Evolutionary conservation across 1,140 invertebrate genomes (phyloP), one percentile per base, ranked within the genome.

Genomic region (Drosophila oshimai): DNA sequence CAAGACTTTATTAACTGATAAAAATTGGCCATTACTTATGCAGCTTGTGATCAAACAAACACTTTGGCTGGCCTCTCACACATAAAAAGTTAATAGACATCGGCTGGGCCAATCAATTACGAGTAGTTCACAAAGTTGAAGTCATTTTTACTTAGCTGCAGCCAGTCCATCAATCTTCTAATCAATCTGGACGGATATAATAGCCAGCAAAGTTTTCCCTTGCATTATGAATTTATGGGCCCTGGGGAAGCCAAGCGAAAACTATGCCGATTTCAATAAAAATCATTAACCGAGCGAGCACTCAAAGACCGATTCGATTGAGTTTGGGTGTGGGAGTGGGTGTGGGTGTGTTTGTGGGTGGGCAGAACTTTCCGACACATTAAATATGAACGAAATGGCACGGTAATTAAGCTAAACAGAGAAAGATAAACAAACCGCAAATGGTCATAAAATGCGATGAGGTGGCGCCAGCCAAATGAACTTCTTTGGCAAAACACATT

Each of bases 191-290:
- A 55, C 22, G 10, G 24, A 37, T 9, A 49, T 62, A 36, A 47
- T 41, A 33, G 49, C 24, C 24, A 50, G 29, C 15, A 60, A 81
- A 72, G 50, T 67, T 76, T 72, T 6, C 33, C 4, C 6, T 18
- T 54, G 44, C 34, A 70, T 77, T 80, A 84, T 60, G 55, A 60
- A 67, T 83, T 58, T 71, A 84, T 62, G 74, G 36, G 22, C 22
- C 29, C 12, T 31, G 41, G n/a, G 34, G 2, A 24, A 47, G 18
- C 39, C 37, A 46, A 36, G 50, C 33, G 42, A 22, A 31, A 76
- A 57, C 49, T 55, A 50, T 74, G 54, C 34, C 55, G 46, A 62
- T 75, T 75, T 75, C 75, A 68, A 75, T 72, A 58, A 84, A 86
- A 75, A 28, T 49, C 64, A 60, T 71, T 86, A 74, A 51, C 33